A percentile compares a stretch with the other conserved stretches of the same genome.
Evolutionary conservation across 2,113 vertebrate species (phyloP).

Genomic region (Hippopotamus amphibius): DNA sequence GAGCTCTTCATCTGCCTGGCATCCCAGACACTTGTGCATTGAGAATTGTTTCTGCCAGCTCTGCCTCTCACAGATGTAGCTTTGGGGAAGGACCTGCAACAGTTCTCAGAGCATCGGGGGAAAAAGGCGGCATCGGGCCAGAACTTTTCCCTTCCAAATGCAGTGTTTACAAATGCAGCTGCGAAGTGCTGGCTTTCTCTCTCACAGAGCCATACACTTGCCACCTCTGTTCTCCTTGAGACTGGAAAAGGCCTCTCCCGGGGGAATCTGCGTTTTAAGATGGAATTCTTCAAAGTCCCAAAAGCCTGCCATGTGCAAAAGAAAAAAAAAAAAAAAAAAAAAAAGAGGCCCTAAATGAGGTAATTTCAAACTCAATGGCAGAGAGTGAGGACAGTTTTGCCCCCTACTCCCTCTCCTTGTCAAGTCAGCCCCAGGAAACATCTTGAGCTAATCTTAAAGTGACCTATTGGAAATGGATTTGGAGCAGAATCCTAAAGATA

Average conservation of each 20-base stretch:
- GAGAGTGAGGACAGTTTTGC: not conserved
- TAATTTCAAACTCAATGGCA: slow-evolving; percentile 29
- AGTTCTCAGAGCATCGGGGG: slow-evolving; percentile 79
- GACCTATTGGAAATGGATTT: not conserved
- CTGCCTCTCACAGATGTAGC: slow-evolving; percentile 83
- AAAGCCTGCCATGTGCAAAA: not conserved
- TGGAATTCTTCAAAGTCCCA: slow-evolving; percentile 43
- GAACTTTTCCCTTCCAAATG: slow-evolving; percentile 51
- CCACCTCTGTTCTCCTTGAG: slow-evolving; percentile 70
- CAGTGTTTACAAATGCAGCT: slow-evolving; percentile 85
- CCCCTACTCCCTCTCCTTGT: not conserved
- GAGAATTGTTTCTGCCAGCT: slow-evolving; percentile 83
- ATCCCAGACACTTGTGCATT: slow-evolving; percentile 78
- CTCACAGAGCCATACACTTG: slow-evolving; percentile 27
- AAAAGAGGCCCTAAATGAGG: slow-evolving; percentile 1
- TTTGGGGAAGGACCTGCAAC: slow-evolving; percentile 68
- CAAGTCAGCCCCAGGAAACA: not conserved
- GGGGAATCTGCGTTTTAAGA: slow-evolving; percentile 51
- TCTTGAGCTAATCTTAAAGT: not conserved
- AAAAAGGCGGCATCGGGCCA: slow-evolving; percentile 80
- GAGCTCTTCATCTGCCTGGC: slow-evolving; percentile 76
- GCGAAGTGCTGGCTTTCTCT: slow-evolving; percentile 59
- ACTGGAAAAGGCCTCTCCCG: slow-evolving; percentile 51
- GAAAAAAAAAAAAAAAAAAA: not conserved
- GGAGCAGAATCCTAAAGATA: slow-evolving; percentile 31